These are phyloP conservation scores for Phataginus tetradactyla DNA, from an alignment of 2,797 vertebrate genomes.

Conservation along the genomic window DNA sequence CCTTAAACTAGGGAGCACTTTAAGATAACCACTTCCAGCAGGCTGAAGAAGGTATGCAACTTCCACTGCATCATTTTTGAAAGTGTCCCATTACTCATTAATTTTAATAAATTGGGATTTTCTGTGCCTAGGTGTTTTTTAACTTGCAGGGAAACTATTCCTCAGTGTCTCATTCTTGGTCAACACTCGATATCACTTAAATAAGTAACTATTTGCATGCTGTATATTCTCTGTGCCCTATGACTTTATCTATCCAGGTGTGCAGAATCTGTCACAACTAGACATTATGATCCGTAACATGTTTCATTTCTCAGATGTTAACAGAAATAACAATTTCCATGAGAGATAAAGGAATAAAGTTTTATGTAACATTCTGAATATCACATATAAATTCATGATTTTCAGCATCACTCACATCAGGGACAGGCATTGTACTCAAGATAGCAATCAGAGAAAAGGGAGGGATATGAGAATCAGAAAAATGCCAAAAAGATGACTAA, in stretches of 20 bases:
- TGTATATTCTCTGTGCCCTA: no score
- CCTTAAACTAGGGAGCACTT: not conserved
- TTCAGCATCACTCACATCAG: conserved; percentile 7
- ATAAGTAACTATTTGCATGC: not conserved
- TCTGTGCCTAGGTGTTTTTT: not conserved
- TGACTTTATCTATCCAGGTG: not conserved
- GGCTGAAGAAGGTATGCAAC: not conserved
- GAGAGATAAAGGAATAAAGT: conserved; percentile 25
- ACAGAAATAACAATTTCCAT: conserved; percentile 37
- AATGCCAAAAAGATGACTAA: conserved; percentile 24
- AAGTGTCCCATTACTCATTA: not conserved
- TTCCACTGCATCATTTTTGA: not conserved
- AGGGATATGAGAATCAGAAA: conserved; percentile 63
- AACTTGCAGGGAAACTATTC: not conserved
- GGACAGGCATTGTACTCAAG: conserved; percentile 43
- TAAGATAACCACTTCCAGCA: not conserved
- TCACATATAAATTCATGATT: conserved; percentile 57
- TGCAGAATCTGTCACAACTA: not conserved
- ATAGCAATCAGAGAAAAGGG: conserved; percentile 55
- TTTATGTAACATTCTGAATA: conserved; percentile 26
- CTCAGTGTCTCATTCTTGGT: not conserved
- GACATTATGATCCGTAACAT: not conserved
- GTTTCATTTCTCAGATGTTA: conserved; percentile 39
- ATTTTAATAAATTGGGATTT: conserved; percentile 40
- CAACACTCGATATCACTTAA: not conserved